These are phyloP conservation scores for Cerceris ruficornis DNA, from an alignment of 2,888 invertebrate genomes.

Conservation along the genomic window DNA sequence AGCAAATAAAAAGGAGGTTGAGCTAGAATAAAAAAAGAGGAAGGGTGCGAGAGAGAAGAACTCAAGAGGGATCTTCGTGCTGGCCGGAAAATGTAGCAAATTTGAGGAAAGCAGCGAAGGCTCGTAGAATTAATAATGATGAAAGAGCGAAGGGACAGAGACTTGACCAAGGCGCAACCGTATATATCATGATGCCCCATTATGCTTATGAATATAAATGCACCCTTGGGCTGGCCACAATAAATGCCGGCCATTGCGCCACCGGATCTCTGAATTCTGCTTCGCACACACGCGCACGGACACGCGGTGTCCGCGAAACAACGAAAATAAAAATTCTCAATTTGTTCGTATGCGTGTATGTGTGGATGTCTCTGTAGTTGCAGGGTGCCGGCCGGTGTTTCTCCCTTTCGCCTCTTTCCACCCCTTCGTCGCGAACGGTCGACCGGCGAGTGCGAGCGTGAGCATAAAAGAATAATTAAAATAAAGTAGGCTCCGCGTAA, in stretches of 20 bases:
- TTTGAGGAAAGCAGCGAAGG: constrained; percentile 41
- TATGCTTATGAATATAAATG: constrained; percentile 80
- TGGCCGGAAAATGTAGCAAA: constrained; percentile 22
- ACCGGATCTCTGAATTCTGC: constrained; percentile 67
- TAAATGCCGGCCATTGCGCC: constrained; percentile 70
- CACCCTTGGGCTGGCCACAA: constrained; percentile 72
- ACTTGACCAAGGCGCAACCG: constrained; percentile 57
- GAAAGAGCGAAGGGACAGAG: constrained; percentile 69
- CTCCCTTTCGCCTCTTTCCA: not conserved
- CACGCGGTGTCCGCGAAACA: constrained; percentile 45
- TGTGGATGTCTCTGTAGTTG: not conserved
- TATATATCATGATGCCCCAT: constrained; percentile 72
- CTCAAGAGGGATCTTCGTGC: constrained; percentile 1
- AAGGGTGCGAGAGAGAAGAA: not conserved
- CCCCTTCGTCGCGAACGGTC: constrained; percentile 17
- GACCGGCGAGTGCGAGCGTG: constrained; percentile 34
- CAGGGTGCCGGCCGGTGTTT: constrained; percentile 2
- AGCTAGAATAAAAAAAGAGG: not conserved
- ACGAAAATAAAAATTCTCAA: constrained; percentile 59
- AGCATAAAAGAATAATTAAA: constrained; percentile 71
- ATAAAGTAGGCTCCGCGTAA: constrained; percentile 65
- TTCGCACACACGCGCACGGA: constrained; percentile 31
- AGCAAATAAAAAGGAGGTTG: constrained; percentile 2
- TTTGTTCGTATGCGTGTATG: constrained; percentile 21
- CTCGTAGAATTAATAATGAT: constrained; percentile 74